These are phyloP conservation scores for Abrostola triplasia DNA, from an alignment of 2,888 invertebrate species.

Conservation along the genomic window DNA sequence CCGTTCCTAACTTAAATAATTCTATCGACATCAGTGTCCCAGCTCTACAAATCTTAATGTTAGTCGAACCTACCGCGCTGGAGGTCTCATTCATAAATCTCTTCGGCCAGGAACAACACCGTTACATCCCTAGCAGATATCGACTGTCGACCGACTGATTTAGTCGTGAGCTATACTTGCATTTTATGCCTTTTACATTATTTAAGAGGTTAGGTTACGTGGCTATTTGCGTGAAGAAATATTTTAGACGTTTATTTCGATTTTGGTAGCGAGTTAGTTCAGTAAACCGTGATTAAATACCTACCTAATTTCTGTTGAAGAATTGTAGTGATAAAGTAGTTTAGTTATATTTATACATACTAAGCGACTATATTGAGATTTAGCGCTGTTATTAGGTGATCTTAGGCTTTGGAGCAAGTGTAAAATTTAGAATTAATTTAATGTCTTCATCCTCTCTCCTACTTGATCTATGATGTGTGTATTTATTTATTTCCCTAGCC, in stretches of 20 bases:
- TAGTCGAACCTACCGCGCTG: constrained; percentile 73
- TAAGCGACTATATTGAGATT: no score
- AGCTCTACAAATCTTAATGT: constrained; percentile 64
- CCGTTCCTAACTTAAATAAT: not conserved
- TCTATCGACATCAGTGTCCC: constrained; percentile 8
- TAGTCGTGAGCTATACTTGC: constrained; percentile 59
- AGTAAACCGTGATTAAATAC: no score
- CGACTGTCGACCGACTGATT: constrained; percentile 75
- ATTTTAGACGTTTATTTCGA: not conserved
- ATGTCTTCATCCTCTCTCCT: no score
- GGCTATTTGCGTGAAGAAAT: constrained; percentile 30
- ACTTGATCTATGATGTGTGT: no score
- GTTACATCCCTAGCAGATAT: constrained; percentile 77
- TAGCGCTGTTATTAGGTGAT: no score
- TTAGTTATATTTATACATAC: no score
- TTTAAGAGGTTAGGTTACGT: constrained; percentile 44
- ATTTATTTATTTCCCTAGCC: no score
- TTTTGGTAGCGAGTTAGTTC: not conserved
- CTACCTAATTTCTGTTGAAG: no score
- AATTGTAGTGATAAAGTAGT: no score
- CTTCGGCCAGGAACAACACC: constrained; percentile 70
- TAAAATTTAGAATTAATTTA: no score
- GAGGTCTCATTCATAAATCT: constrained; percentile 81
- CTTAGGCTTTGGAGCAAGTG: no score
- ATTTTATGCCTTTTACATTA: constrained; percentile 47